Evolutionary conservation across 1,140 invertebrate genomes (phyloP).

Genomic region (Heterodera carotae): DNA sequence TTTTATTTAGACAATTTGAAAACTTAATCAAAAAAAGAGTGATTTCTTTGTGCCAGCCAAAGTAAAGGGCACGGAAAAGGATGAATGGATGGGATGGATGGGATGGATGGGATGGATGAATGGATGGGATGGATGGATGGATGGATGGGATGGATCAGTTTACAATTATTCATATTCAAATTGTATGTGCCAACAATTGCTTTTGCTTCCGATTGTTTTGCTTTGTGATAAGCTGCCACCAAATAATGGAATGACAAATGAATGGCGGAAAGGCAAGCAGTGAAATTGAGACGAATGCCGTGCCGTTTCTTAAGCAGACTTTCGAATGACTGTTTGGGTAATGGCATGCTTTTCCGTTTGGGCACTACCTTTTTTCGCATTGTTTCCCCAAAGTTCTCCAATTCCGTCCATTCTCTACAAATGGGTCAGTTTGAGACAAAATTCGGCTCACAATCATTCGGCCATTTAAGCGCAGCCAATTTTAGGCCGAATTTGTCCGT

Average conservation of each 20-base stretch:
- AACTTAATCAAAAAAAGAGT: background rate
- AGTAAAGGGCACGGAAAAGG: too few species aligned
- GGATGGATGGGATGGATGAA: too few species aligned
- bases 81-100: too few species aligned
- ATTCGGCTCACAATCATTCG: background rate
- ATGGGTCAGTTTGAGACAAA: constrained; percentile 4
- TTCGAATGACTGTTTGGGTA: background rate
- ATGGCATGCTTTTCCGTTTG: background rate
- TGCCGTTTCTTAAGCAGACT: background rate
- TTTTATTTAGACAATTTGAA: too few species aligned
- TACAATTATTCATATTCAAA: background rate
- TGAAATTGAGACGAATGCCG: background rate
- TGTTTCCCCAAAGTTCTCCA: background rate
- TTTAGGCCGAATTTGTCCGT: constrained; percentile 11
- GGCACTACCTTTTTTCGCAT: too few species aligned
- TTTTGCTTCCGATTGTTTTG: background rate
- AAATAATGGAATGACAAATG: constrained; percentile 2
- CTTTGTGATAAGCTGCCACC: background rate
- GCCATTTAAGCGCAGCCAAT: background rate
- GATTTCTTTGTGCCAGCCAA: too few species aligned
- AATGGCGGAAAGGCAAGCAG: background rate
- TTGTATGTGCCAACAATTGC: background rate
- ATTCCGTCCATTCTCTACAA: background rate
- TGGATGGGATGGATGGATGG: too few species aligned
- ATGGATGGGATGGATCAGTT: too few species aligned